Evolutionary conservation across 2,888 invertebrate species (phyloP).

Genomic region (Platynereis dumerilii): DNA sequence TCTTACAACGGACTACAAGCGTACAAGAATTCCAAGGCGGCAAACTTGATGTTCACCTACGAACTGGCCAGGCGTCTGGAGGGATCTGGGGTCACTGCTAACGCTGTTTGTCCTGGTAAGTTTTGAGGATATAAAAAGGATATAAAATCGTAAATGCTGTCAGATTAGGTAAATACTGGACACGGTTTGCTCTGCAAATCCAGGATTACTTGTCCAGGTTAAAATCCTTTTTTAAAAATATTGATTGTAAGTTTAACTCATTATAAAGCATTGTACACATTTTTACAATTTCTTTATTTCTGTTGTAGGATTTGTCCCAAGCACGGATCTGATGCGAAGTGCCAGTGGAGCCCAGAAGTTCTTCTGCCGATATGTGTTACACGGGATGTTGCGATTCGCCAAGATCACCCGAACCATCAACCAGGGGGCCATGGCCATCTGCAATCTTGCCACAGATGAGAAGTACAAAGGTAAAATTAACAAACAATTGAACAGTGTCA

Average conservation of each 20-base stretch:
- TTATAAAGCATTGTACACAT: no score
- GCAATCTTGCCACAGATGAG: slow-evolving; percentile 43
- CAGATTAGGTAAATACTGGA: no score
- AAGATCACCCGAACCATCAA: slow-evolving; percentile 41
- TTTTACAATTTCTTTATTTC: no score
- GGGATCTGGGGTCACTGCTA: slow-evolving; percentile 45
- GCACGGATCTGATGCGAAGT: slow-evolving; percentile 44
- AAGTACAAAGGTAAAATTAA: slow-evolving; percentile 44
- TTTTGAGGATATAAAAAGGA: no score
- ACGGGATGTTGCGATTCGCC: slow-evolving; percentile 42
- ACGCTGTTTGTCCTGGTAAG: slow-evolving; percentile 50
- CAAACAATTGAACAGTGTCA: no score
- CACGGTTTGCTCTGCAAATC: no score
- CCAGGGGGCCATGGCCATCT: slow-evolving; percentile 44
- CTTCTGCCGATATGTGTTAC: slow-evolving; percentile 41
- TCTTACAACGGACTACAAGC: slow-evolving; percentile 45
- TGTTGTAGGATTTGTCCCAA: slow-evolving; percentile 46
- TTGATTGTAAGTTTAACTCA: no score
- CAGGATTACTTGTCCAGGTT: no score
- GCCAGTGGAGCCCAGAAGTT: slow-evolving; percentile 40
- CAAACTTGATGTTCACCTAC: slow-evolving; percentile 48
- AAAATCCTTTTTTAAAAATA: no score
- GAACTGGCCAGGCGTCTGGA: slow-evolving; percentile 46
- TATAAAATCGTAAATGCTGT: no score
- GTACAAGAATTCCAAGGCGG: slow-evolving; percentile 54